Evolutionary conservation across 2,797 vertebrate genomes (phyloP).

Genomic region (Sciaenops ocellatus): DNA sequence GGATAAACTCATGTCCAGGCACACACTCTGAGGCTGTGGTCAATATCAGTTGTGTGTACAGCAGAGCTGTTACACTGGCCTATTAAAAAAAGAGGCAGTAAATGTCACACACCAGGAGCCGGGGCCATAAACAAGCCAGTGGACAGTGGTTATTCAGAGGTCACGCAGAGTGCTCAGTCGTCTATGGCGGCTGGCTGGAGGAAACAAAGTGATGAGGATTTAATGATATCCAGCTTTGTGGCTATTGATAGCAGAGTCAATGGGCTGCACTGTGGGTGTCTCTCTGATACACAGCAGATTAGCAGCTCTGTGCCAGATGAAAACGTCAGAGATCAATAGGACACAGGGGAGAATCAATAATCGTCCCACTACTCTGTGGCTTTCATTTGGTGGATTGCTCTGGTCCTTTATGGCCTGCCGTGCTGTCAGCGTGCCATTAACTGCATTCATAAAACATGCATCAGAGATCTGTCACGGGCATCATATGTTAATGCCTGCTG

Average conservation of each 20-base stretch:
- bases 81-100: conserved; percentile 77
- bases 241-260: conserved; percentile 88
- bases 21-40: conserved; percentile 61
- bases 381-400: conserved; percentile 72
- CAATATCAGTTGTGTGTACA: conserved; percentile 72
- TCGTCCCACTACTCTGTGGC: conserved; percentile 71
- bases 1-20: conserved; percentile 63
- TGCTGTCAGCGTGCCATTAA: conserved; percentile 77
- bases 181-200: conserved; percentile 74
- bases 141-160: conserved; percentile 83
- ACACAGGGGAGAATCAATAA: conserved; percentile 89
- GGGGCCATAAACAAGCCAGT: conserved; percentile 78
- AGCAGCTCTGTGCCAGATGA: conserved; percentile 87
- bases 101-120: conserved; percentile 70
- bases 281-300: conserved; percentile 88
- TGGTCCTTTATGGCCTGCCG: conserved; percentile 72
- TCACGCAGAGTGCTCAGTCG: conserved; percentile 79
- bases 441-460: conserved; percentile 81
- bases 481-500: conserved; percentile 86
- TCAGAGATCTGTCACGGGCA: conserved; percentile 80
- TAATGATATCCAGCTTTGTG: conserved; percentile 88
- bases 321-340: conserved; percentile 90
- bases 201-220: conserved; percentile 87
- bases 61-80: conserved; percentile 71
- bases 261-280: conserved; percentile 85